phyloP scores from a whole-genome alignment of 2,113 vertebrate genomes.

The Pseudonaja textilis region DNA sequence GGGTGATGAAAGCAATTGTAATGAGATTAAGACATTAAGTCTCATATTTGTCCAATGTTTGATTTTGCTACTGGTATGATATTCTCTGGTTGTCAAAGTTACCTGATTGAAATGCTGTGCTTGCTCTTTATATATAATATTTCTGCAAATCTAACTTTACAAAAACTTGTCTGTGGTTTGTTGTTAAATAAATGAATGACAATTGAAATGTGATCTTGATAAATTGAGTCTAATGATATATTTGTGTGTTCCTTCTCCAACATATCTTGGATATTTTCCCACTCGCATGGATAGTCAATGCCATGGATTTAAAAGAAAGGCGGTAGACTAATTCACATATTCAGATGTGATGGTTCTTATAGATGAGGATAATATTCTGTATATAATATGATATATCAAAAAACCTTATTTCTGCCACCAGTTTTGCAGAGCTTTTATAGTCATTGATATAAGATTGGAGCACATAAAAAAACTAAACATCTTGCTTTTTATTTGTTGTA shows the following conservation, averaged over 20 bases:
- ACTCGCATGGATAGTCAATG: not conserved
- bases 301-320: constrained; percentile 2
- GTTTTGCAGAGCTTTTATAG: not conserved
- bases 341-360: not conserved
- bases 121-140: not conserved
- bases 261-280: not conserved
- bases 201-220: not conserved
- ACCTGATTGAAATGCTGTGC: not conserved
- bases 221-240: not conserved
- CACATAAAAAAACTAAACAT: not conserved
- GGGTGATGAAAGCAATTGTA: not conserved
- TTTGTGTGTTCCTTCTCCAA: not conserved
- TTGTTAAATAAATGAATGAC: not conserved
- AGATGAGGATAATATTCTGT: not conserved
- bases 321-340: not conserved
- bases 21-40: not conserved
- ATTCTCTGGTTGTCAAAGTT: not conserved
- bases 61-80: constrained; percentile 3
- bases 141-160: not conserved
- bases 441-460: not conserved
- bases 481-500: not conserved
- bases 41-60: not conserved
- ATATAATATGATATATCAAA: not conserved
- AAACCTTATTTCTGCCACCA: not conserved
- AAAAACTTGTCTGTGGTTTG: not conserved